Base-by-base conservation (phyloP, 2,888 invertebrate species). In the Dolomedes plantarius region DNA sequence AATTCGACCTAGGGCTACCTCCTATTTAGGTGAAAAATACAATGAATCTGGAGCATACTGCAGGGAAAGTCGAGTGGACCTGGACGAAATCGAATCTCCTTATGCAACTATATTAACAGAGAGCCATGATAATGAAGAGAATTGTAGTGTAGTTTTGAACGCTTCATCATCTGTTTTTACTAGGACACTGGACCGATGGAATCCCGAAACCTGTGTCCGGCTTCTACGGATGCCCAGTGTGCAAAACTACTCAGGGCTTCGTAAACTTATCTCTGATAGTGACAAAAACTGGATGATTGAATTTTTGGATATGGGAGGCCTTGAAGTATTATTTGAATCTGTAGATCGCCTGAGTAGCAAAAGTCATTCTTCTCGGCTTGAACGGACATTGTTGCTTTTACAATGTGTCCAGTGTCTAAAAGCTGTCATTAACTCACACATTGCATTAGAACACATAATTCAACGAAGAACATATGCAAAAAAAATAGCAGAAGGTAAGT, bases 351-450 rank as follows among this genome's bases (percentile, higher is more conserved):
- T 92, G 88, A 90, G 89, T 5, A 89, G 89, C 1, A 88, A 88
- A 31, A 89, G 89, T 0, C 11, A n/a, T 29, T 27, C 29, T n/a
- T 90, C 90, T 9, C 90, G 90, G 75, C 90, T 92, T 87, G 91
- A 91, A 1, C 91, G 91, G 86, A 91, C 92, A 28, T 90, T 92
- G 7, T 90, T 91, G 2, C 92, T 92, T 89, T 89, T 92, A 62
- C 92, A 92, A 88, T 92, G 92, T 89, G 90, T 92, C 6, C 90
- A 90, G 0, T 92, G 92, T 89, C 89, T 92, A 28, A 90, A 91
- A 28, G 91, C 91, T 19, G 91, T 92, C 9, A 91, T 92, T 88
- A 92, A 92, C 88, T 91, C 91, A 23, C 89, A 89, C 50, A 89
- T 90, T 5, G 92, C 92, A 1, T 90, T 93, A 64, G 90, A 91